phyloP scores from a whole-genome alignment of 2,113 vertebrate species.

The Callopanchax toddi region DNA sequence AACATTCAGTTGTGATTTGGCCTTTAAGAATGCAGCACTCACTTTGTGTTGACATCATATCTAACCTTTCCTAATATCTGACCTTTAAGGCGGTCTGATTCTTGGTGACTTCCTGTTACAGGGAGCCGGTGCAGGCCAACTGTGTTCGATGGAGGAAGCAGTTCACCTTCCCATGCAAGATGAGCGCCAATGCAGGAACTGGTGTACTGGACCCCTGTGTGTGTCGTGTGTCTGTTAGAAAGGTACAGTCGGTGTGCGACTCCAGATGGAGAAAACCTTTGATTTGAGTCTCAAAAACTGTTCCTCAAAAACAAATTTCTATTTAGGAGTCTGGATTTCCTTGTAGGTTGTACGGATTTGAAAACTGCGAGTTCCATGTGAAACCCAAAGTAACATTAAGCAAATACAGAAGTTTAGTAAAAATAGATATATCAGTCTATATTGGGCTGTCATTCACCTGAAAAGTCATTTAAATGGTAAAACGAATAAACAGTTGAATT shows the following conservation, averaged over 20 bases:
- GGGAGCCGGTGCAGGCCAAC: slow-evolving; percentile 94
- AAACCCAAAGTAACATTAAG: background rate
- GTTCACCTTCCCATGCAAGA: slow-evolving; percentile 95
- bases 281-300: background rate
- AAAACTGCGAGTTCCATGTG: background rate
- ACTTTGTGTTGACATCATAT: background rate
- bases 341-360: background rate
- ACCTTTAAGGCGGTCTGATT: slow-evolving; percentile 6
- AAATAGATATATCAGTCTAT: background rate
- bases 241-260: slow-evolving; percentile 76
- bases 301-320: background rate
- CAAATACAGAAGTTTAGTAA: background rate
- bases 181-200: slow-evolving; percentile 91
- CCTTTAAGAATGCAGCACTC: slow-evolving; percentile 1
- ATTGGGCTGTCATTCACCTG: background rate
- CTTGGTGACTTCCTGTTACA: slow-evolving; percentile 59
- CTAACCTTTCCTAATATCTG: background rate
- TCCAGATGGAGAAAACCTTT: background rate
- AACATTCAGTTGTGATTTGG: background rate
- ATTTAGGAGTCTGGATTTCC: background rate
- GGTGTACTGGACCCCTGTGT: slow-evolving; percentile 93
- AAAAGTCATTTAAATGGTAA: background rate
- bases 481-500: too few relatives aligned
- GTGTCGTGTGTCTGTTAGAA: slow-evolving; percentile 94
- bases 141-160: slow-evolving; percentile 93